These are phyloP conservation scores for Drosophila suzukii DNA, from an alignment of 1,140 invertebrate genomes.

Conservation along the genomic window DNA sequence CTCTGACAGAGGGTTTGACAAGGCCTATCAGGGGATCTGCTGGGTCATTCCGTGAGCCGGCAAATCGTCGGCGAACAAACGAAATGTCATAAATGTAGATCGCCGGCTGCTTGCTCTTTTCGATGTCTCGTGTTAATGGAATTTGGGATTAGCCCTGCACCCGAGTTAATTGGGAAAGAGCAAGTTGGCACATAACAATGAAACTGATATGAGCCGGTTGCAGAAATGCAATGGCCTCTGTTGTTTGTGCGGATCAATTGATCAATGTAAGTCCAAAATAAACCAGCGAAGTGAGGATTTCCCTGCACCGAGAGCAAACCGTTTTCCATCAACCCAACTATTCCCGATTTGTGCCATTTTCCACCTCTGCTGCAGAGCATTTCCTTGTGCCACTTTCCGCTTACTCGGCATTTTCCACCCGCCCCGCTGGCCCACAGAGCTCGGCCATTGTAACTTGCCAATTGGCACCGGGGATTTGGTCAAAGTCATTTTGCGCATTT, in stretches of 20 bases:
- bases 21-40: constrained; percentile 37
- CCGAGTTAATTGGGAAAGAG: constrained; percentile 29
- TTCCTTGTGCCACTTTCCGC: constrained; percentile 31
- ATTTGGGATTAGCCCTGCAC: constrained; percentile 32
- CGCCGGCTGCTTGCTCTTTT: constrained; percentile 42
- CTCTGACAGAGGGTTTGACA: constrained; percentile 53
- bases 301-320: neutral
- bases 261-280: neutral
- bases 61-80: constrained; percentile 37
- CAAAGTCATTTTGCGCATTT: constrained; percentile 82
- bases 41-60: constrained; percentile 35
- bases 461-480: constrained; percentile 78
- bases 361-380: constrained; percentile 16
- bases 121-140: constrained; percentile 41
- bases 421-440: constrained; percentile 34
- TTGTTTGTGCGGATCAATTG: neutral
- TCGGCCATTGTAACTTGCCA: constrained; percentile 69
- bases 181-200: constrained; percentile 19
- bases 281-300: neutral
- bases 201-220: neutral
- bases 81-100: constrained; percentile 52
- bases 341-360: constrained; percentile 6
- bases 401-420: constrained; percentile 49
- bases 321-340: constrained; percentile 10
- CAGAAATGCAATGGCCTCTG: neutral